phyloP scores from a whole-genome alignment of 1,140 invertebrate genomes.

The Dendroctonus valens region DNA sequence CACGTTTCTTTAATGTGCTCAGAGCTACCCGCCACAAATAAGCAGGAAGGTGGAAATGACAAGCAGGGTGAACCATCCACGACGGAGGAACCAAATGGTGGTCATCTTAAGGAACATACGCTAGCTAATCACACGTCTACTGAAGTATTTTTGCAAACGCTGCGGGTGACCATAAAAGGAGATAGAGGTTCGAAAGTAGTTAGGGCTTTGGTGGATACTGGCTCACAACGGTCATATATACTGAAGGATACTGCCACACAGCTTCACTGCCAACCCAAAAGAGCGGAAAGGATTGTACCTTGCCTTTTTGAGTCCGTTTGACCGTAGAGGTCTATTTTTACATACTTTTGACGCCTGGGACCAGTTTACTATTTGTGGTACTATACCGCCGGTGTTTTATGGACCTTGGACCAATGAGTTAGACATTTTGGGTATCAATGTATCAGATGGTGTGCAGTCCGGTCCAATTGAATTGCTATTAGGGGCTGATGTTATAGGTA shows the following conservation, averaged over 20 bases:
- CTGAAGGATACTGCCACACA: not conserved
- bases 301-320: conserved; percentile 8
- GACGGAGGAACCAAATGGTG: too few species aligned
- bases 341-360: conserved; percentile 14
- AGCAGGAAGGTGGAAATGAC: not conserved
- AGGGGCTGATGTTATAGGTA: too few species aligned
- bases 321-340: conserved; percentile 5
- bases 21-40: not conserved
- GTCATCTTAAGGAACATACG: too few species aligned
- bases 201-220: conserved; percentile 5
- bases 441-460: too few species aligned
- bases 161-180: too few species aligned
- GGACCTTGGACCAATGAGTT: too few species aligned
- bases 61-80: too few species aligned
- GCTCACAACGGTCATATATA: conserved; percentile 5
- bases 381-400: too few species aligned
- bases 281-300: not conserved
- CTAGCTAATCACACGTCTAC: conserved; percentile 1
- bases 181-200: too few species aligned
- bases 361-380: too few species aligned
- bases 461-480: too few species aligned
- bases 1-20: not conserved
- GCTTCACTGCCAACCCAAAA: not conserved
- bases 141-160: not conserved
- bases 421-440: too few species aligned